These are phyloP conservation scores for Perca fluviatilis DNA, from an alignment of 2,113 vertebrate genomes.

Conservation along the genomic window DNA sequence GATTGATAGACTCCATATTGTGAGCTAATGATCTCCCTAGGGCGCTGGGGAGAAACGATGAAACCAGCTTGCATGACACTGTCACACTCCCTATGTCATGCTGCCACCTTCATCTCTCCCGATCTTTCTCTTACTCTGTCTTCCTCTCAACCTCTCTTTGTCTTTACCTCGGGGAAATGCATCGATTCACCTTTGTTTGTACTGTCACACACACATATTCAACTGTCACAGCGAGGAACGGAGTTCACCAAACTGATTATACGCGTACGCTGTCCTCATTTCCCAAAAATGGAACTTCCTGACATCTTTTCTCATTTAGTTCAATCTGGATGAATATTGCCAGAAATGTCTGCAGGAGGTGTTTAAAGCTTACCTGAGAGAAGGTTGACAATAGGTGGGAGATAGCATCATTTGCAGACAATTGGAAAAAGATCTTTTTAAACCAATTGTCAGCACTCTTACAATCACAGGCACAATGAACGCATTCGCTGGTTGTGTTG, in stretches of 20 bases:
- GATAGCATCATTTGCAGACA: constrained; percentile 67
- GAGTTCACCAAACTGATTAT: constrained; percentile 64
- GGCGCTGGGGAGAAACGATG: constrained; percentile 75
- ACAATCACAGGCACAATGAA: constrained; percentile 66
- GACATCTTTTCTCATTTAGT: constrained; percentile 71
- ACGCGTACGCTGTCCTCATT: constrained; percentile 59
- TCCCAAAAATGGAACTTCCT: constrained; percentile 52
- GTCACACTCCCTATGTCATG: constrained; percentile 73
- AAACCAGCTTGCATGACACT: constrained; percentile 80
- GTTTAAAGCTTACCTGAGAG: constrained; percentile 57
- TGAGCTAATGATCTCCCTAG: constrained; percentile 83
- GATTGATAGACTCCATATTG: constrained; percentile 84
- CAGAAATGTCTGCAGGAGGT: constrained; percentile 55
- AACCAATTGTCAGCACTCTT: constrained; percentile 69
- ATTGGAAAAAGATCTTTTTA: constrained; percentile 66
- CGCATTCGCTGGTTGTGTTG: constrained; percentile 54
- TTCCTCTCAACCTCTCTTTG: constrained; percentile 60
- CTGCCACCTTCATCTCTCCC: constrained; percentile 74
- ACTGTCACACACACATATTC: constrained; percentile 78
- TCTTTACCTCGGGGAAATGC: constrained; percentile 69
- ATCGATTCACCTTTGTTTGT: constrained; percentile 83
- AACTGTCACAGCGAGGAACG: constrained; percentile 63
- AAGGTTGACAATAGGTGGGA: constrained; percentile 48
- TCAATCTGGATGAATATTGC: constrained; percentile 60
- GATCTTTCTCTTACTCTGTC: constrained; percentile 40